Evolutionary conservation across 2,797 vertebrate genomes (phyloP), one percentile per base, ranked within the genome.

Genomic region (Manis crassicaudata): DNA sequence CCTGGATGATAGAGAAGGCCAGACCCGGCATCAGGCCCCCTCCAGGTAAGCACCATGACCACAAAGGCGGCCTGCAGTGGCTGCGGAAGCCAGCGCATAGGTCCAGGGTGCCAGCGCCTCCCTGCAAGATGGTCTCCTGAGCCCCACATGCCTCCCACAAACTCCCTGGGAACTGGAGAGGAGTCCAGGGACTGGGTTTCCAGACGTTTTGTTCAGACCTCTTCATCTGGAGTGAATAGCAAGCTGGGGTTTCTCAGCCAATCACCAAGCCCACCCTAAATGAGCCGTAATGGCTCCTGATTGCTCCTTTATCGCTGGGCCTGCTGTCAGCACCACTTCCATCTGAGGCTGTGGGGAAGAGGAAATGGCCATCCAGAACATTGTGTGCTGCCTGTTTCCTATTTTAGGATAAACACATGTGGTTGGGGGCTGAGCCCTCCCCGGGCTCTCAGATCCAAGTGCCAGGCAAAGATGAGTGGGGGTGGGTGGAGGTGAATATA

Each of bases 241-340:
- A 3, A 50, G 68, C 79, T 86, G 54, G 76, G 32, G 88, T 32
- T 85, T 89, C 76, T 46, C 92, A 88, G 82, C 91, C 97, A 96
- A 94, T 97, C 96, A 63, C 43, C 1, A 43, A 81, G 62, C 76
- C 27, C 43, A 50, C 87, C 54, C 91, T 92, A 75, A 96, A 95
- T 92, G 65, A 96, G 96, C 80, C n/a, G 0, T 96, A 97, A 97
- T 96, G 83, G 88, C 58, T 92, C 80, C 79, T 97, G 97, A 97
- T 97, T 97, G 96, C 97, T 95, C 95, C 84, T 97, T 96, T 98
- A 97, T 97, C 10, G 1, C 50, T 23, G 56, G 85, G 86, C 96
- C 85, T 95, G 52, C 90, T 95, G 62, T 90, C 67, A 79, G 75
- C 67, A 6, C 81, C 46, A 23, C 82, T 97, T 97, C 79, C 75